phyloP scores from a whole-genome alignment of 1,140 invertebrate species.

The Drosophila kikkawai region DNA sequence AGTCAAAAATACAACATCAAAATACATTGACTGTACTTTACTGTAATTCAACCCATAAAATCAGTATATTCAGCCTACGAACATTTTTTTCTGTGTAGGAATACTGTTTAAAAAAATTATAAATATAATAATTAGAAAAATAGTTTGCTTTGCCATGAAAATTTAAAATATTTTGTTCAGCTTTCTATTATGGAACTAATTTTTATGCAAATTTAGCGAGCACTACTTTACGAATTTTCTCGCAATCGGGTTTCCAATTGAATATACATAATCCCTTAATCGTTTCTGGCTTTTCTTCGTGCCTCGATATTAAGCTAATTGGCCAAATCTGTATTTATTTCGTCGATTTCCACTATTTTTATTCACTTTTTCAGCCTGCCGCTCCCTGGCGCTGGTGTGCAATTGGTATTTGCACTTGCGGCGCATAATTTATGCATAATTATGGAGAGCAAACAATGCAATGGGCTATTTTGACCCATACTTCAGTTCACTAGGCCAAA shows the following conservation, averaged over 20 bases:
- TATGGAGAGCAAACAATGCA: slow-evolving; percentile 64
- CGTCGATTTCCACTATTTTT: neutral
- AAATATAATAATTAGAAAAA: too few species aligned
- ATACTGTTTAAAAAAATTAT: too few species aligned
- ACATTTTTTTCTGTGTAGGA: too few species aligned
- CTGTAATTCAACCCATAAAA: too few species aligned
- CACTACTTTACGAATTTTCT: too few species aligned
- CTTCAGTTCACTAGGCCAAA: neutral
- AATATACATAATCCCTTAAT: neutral
- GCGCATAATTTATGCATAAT: slow-evolving; percentile 77
- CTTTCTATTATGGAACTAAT: too few species aligned
- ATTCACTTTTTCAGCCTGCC: neutral
- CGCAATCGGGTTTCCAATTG: neutral
- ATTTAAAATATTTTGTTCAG: too few species aligned
- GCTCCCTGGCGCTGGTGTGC: slow-evolving; percentile 15
- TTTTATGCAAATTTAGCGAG: too few species aligned
- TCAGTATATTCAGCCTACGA: too few species aligned
- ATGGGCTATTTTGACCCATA: slow-evolving; percentile 8
- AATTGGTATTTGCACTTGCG: slow-evolving; percentile 49
- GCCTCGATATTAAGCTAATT: neutral
- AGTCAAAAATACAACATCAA: too few species aligned
- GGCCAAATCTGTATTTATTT: neutral
- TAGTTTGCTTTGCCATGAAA: too few species aligned
- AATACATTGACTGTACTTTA: too few species aligned
- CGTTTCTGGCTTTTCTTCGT: neutral